Conservation (phyloP, 2,888 invertebrate species). For the Scelioninae gen. 1 region DNA sequence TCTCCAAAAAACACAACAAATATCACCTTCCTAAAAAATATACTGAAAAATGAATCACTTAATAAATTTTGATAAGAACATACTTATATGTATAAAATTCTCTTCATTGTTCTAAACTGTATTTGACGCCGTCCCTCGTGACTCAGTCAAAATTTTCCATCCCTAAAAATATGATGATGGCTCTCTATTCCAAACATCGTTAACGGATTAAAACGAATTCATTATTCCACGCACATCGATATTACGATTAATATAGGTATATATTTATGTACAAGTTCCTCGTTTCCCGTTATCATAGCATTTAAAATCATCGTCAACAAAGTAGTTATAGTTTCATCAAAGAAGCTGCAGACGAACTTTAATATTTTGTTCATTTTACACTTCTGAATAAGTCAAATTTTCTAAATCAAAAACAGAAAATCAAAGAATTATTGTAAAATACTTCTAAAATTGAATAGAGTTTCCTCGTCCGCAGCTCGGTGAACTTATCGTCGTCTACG, state of each 20-base stretch:
- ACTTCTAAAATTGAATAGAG: slow-evolving; percentile 5
- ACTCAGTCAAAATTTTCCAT: slow-evolving; percentile 64
- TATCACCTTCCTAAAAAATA: no score
- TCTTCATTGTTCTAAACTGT: slow-evolving; percentile 71
- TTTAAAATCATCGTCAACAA: slow-evolving; percentile 74
- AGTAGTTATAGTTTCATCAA: slow-evolving; percentile 47
- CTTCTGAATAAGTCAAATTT: neutral
- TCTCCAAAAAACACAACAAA: no score
- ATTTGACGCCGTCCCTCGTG: slow-evolving; percentile 77
- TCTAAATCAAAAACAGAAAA: neutral
- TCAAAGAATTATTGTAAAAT: slow-evolving; percentile 17
- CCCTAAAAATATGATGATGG: slow-evolving; percentile 36
- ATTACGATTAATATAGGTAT: slow-evolving; percentile 77
- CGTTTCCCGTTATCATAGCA: slow-evolving; percentile 78
- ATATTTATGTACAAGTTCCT: slow-evolving; percentile 84
- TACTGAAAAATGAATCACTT: no score
- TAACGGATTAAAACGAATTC: slow-evolving; percentile 49
- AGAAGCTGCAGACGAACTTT: slow-evolving; percentile 40
- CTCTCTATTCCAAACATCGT: slow-evolving; percentile 51
- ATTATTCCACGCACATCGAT: slow-evolving; percentile 74
- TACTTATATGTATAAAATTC: neutral
- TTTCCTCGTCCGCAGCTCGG: slow-evolving; percentile 51
- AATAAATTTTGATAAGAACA: neutral
- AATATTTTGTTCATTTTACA: neutral
- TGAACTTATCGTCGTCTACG: slow-evolving; percentile 71